Conservation (phyloP, 2,888 invertebrate genomes). For the Nebria brevicollis region DNA sequence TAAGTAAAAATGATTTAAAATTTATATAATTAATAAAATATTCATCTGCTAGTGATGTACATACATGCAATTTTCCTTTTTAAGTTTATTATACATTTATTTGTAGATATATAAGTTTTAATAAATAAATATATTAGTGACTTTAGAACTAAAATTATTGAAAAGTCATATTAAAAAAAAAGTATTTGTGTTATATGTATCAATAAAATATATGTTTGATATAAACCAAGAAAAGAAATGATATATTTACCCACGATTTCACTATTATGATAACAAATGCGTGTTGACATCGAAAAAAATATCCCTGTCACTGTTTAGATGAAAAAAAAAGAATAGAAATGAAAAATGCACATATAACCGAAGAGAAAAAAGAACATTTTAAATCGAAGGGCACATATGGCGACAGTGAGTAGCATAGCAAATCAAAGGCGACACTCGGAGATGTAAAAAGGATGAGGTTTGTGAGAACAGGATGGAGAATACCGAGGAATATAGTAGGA, state of each 20-base stretch:
- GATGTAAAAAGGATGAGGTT: neutral
- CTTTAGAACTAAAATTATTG: no score
- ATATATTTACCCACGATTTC: neutral
- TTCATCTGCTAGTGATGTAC: no score
- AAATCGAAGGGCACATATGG: neutral
- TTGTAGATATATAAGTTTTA: no score
- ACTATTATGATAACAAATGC: neutral
- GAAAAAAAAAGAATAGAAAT: neutral
- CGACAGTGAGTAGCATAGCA: constrained; percentile 14
- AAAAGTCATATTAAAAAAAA: no score
- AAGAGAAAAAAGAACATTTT: constrained; percentile 2
- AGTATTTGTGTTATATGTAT: no score
- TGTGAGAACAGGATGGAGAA: neutral
- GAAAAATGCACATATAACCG: neutral
- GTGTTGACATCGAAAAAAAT: neutral
- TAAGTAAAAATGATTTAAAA: no score
- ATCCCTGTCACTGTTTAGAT: neutral
- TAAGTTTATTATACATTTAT: no score
- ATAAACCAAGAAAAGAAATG: no score
- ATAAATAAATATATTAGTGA: no score
- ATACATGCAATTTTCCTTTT: no score
- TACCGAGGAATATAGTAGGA: neutral
- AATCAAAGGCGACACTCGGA: constrained; percentile 27
- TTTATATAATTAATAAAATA: no score
- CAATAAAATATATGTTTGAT: no score